phyloP scores from a whole-genome alignment of 37 sponge, comb jelly and placozoan genomes.

The Theonella swinhoei region DNA sequence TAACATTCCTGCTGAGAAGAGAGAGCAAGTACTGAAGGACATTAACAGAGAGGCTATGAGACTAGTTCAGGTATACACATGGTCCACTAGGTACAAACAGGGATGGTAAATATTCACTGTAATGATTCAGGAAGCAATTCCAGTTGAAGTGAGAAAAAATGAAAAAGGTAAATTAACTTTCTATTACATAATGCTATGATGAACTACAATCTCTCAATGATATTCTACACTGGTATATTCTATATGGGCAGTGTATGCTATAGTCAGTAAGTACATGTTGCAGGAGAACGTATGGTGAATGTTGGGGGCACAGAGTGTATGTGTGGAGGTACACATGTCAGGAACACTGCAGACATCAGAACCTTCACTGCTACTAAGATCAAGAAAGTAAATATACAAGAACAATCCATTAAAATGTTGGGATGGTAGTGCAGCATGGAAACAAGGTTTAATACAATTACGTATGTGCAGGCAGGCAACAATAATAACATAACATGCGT shows the following conservation, averaged over 20 bases:
- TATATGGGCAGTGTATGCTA: background rate
- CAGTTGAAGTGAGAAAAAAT: constrained; percentile 24
- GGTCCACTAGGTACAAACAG: background rate
- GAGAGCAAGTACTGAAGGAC: constrained; percentile 45
- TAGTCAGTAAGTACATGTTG: background rate
- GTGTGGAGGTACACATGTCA: constrained; percentile 87
- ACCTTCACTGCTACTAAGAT: constrained; percentile 65
- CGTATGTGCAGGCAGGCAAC: no score
- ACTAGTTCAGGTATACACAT: constrained; percentile 51
- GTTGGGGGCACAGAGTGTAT: constrained; percentile 64
- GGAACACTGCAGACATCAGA: constrained; percentile 52
- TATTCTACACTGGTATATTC: background rate
- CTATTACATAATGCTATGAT: background rate
- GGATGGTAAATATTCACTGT: background rate
- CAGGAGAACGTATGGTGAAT: constrained; percentile 65
- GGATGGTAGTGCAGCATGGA: no score
- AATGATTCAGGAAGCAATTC: constrained; percentile 19
- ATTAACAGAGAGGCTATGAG: constrained; percentile 45
- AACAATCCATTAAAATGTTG: no score
- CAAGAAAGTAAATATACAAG: constrained; percentile 55
- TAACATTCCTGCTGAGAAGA: constrained; percentile 68
- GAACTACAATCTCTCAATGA: background rate
- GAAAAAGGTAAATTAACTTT: constrained; percentile 33
- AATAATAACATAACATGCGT: no score
- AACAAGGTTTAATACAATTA: no score